Conservation (phyloP, 2,797 vertebrate genomes). For the Tympanoctomys barrerae region DNA sequence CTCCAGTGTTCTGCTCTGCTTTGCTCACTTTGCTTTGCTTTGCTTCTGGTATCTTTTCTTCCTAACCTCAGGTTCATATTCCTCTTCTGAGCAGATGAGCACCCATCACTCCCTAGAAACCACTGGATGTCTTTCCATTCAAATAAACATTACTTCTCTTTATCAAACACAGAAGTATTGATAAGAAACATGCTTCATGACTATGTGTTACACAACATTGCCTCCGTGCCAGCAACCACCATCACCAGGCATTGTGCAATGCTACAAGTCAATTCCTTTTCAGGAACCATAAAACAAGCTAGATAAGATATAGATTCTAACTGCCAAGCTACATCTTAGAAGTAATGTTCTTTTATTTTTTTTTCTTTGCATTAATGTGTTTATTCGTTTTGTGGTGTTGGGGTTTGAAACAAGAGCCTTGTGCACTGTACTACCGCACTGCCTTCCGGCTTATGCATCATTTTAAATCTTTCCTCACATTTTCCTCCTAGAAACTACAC, state of each 20-base stretch:
- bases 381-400: not conserved
- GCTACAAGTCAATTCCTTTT: not conserved
- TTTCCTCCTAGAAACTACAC: not conserved
- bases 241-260: not conserved
- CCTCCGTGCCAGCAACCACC: not conserved
- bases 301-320: not conserved
- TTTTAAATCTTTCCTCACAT: not conserved
- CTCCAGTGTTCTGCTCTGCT: not conserved
- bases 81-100: not conserved
- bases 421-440: too few relatives aligned
- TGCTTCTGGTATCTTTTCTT: not conserved
- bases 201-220: not conserved
- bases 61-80: not conserved
- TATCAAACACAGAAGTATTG: not conserved
- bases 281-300: slow-evolving; percentile 1
- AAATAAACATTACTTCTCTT: slow-evolving; percentile 14
- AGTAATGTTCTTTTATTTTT: not conserved
- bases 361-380: not conserved
- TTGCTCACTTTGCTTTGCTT: not conserved
- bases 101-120: slow-evolving; percentile 13
- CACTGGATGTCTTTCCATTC: not conserved
- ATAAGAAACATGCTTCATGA: not conserved
- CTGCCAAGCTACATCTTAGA: not conserved
- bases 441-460: not conserved
- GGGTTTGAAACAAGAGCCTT: not conserved